These are phyloP conservation scores for Triplophysa yarkandensis DNA, from an alignment of 2,797 vertebrate genomes.

Conservation along the genomic window DNA sequence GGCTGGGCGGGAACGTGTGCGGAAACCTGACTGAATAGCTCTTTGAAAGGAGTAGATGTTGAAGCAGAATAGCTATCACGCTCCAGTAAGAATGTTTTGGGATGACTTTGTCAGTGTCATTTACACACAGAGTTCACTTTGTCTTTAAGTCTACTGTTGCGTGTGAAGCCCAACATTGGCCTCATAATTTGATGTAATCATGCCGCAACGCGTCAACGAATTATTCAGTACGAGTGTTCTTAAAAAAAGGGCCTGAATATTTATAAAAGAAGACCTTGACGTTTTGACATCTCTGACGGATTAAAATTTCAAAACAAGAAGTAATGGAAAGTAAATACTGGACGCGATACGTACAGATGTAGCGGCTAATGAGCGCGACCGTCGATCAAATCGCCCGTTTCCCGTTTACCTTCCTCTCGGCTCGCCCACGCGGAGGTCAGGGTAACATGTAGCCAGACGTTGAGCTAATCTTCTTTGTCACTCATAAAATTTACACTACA, in stretches of 20 bases:
- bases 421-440: constrained; percentile 72
- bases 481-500: constrained; percentile 86
- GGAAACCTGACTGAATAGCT: constrained; percentile 52
- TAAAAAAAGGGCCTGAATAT: constrained; percentile 23
- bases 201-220: not conserved
- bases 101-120: constrained; percentile 64
- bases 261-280: constrained; percentile 4
- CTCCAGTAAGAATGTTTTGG: constrained; percentile 56
- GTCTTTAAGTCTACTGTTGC: constrained; percentile 6
- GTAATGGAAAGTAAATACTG: constrained; percentile 1
- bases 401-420: constrained; percentile 62
- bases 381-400: constrained; percentile 14
- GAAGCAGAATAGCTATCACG: constrained; percentile 53
- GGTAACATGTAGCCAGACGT: constrained; percentile 76
- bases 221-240: not conserved
- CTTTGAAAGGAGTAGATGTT: constrained; percentile 46
- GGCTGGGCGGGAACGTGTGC: constrained; percentile 63
- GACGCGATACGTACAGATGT: not conserved
- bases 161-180: not conserved
- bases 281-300: not conserved
- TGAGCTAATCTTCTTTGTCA: constrained; percentile 83
- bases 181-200: not conserved
- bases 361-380: constrained; percentile 7
- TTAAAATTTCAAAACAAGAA: not conserved
- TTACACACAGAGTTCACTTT: constrained; percentile 17